Percentiles rank a stretch among this genome's conserved stretches.
Conservation (phyloP, 2,113 vertebrate genomes). For the Chloropsis cyanopogon region DNA sequence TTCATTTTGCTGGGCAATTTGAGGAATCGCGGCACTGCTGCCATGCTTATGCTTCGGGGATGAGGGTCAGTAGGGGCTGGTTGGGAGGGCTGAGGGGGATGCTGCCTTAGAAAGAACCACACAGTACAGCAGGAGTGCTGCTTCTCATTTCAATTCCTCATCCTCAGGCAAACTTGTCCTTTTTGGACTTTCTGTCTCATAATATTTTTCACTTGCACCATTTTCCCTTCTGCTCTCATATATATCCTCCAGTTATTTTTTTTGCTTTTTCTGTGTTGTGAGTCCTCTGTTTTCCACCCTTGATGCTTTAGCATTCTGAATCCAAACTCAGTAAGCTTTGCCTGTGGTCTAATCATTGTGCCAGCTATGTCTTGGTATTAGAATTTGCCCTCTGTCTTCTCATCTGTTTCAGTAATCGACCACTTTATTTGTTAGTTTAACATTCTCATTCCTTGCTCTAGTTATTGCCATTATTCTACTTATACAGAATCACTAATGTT, state of each 20-base stretch:
- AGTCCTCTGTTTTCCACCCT: background rate
- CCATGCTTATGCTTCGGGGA: fast-evolving
- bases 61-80: background rate
- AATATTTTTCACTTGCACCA: background rate
- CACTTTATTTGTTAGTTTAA: constrained; percentile 56
- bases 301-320: constrained; percentile 12
- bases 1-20: background rate
- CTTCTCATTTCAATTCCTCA: background rate
- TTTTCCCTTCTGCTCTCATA: background rate
- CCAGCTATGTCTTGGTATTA: constrained; percentile 27
- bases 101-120: background rate
- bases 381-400: constrained; percentile 20
- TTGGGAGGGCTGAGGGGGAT: background rate
- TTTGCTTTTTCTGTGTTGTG: background rate
- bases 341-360: constrained; percentile 31
- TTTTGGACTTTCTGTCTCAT: background rate
- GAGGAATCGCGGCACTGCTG: background rate
- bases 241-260: background rate
- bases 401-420: constrained; percentile 49
- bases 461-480: constrained; percentile 44
- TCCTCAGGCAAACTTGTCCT: background rate
- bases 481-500: constrained; percentile 38
- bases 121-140: background rate
- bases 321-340: background rate
- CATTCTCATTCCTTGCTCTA: constrained; percentile 40